A percentile compares a stretch with the other conserved stretches of the same genome.
Conservation (phyloP, 2,888 invertebrate genomes). For the Amphipoea lucens region DNA sequence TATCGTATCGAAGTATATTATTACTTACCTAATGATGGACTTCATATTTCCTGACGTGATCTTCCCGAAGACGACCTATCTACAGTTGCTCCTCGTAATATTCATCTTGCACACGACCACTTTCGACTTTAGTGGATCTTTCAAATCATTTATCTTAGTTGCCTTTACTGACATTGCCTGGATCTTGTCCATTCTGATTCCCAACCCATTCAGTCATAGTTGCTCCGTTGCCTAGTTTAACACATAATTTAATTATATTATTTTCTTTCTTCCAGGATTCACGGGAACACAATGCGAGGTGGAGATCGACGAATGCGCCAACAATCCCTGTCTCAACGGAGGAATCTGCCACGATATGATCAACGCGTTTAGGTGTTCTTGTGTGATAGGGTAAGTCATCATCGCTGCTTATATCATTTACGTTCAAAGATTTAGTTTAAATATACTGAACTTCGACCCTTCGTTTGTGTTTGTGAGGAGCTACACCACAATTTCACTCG, state of each 20-base stretch:
- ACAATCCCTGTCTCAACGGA: constrained; percentile 96
- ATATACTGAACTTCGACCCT: not conserved
- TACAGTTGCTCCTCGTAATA: not conserved
- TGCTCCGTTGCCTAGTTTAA: not conserved
- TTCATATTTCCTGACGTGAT: not conserved
- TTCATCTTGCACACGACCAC: not conserved
- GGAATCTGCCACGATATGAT: constrained; percentile 96
- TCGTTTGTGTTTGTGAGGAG: not conserved
- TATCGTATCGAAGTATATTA: not conserved
- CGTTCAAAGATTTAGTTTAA: not conserved
- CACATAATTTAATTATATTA: not conserved
- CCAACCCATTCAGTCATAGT: not conserved
- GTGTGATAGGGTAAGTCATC: constrained; percentile 92
- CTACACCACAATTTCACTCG: not conserved
- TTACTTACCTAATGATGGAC: not conserved
- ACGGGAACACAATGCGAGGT: constrained; percentile 97
- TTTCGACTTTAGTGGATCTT: not conserved
- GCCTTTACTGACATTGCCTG: not conserved
- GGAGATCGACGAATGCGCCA: constrained; percentile 97
- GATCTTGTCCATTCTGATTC: not conserved
- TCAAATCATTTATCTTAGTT: not conserved
- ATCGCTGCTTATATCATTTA: not conserved
- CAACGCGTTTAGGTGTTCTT: constrained; percentile 96
- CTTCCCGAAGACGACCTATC: not conserved
- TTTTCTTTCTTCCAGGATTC: constrained; percentile 91